phyloP scores from a whole-genome alignment of 2,113 vertebrate species.

The Regulus satrapa region DNA sequence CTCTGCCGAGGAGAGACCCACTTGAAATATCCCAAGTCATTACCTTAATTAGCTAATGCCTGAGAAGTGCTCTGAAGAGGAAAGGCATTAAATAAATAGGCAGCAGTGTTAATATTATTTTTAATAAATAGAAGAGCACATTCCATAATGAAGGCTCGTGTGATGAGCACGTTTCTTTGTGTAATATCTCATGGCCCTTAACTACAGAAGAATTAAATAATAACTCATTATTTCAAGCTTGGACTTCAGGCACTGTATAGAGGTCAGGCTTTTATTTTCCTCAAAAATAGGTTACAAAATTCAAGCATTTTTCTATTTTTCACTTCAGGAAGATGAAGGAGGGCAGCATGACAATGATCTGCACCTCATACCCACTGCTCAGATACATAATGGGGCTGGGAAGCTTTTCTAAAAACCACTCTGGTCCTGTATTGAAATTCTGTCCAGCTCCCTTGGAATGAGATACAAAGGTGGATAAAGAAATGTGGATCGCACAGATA shows the following conservation, averaged over 20 bases:
- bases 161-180: background rate
- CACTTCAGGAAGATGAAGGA: background rate
- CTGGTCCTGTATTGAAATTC: background rate
- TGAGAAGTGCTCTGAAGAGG: constrained; percentile 3
- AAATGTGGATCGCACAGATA: background rate
- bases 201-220: background rate
- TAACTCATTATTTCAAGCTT: background rate
- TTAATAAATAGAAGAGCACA: background rate
- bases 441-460: background rate
- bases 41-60: background rate
- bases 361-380: background rate
- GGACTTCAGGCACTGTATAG: background rate
- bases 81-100: background rate
- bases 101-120: background rate
- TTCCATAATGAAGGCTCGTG: background rate
- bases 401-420: background rate
- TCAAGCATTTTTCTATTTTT: background rate
- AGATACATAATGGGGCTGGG: background rate
- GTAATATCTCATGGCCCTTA: background rate
- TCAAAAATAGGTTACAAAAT: background rate
- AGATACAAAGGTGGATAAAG: background rate
- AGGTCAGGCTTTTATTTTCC: background rate
- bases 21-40: background rate
- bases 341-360: background rate
- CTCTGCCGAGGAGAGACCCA: background rate